Base-by-base conservation (phyloP, 2,888 invertebrate genomes). In the Hirtodrosophila cameraria region DNA sequence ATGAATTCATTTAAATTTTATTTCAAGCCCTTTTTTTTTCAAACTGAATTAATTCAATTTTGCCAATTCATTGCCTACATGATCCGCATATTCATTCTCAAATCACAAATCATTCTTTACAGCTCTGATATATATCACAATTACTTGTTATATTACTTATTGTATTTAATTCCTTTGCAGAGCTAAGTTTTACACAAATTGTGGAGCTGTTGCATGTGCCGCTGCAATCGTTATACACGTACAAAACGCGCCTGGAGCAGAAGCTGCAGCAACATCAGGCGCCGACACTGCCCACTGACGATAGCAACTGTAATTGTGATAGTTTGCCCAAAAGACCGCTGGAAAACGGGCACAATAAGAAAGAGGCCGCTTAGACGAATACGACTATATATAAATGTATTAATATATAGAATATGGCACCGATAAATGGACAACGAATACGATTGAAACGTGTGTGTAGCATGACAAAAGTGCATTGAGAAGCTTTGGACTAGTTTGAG, bases 131-230 rank as follows among this genome's bases (percentile, higher is more conserved):
- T n/a, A 5, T 13, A 31, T 42, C 15, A n/a, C 4, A n/a, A 12
- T 8, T 3, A n/a, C n/a, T 2, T 18, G 16, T 7, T 1, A 9
- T 1, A 9, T 20, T n/a, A 30, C 6, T 25, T 1, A 30, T 42
- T 31, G 1, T 11, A 33, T 13, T 3, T 2, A 6, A 11, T 33
- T 73, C 76, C 76, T 69, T 94, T 94, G 13, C 92, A 97, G 97
- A 97, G 91, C 94, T 95, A 50, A 94, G 96, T 91, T 96, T 95
- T 89, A 94, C 96, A 75, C 94, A 96, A 91, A 92, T 97, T 85
- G 94, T 97, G 82, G 97, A 97, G 91, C 91, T 97, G 61, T 93
- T 97, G 38, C 97, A 97, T 89, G 96, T 97, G 75, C 97, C 97
- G 36, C 92, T 97, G 77, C 96, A 97, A 90, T 94, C 95, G 41